A percentile compares a stretch with the other conserved stretches of the same genome.
Evolutionary conservation across 2,888 invertebrate species (phyloP).

Genomic region (Pelosia muscerda): DNA sequence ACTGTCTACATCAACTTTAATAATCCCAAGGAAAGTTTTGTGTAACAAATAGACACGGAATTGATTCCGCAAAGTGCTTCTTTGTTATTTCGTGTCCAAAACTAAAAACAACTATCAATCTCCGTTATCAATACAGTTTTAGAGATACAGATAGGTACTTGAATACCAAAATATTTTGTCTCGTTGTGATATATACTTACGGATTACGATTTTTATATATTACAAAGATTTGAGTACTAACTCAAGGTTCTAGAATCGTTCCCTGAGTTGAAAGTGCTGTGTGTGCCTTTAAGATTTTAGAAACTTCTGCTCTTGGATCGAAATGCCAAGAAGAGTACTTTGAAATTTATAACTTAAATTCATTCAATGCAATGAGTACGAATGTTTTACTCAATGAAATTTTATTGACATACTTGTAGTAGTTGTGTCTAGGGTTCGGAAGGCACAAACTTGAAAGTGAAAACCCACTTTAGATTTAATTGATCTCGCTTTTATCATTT

Average conservation of each 20-base stretch:
- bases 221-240: not conserved
- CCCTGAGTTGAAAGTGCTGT: too few relatives aligned
- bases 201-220: too few relatives aligned
- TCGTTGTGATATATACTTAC: too few relatives aligned
- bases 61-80: conserved; percentile 10
- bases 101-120: conserved; percentile 2
- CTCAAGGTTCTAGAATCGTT: not conserved
- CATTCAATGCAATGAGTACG: too few relatives aligned
- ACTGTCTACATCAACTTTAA: not conserved
- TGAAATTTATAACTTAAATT: too few relatives aligned
- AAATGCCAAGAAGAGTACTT: too few relatives aligned
- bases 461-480: not conserved
- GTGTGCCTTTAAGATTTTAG: too few relatives aligned
- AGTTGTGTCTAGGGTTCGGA: too few relatives aligned
- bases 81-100: not conserved
- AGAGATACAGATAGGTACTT: not conserved
- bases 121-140: not conserved
- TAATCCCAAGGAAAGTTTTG: not conserved
- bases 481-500: not conserved
- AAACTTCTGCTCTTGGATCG: too few relatives aligned
- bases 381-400: too few relatives aligned
- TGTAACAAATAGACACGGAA: not conserved
- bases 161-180: not conserved
- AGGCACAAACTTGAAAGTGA: too few relatives aligned
- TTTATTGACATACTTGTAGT: too few relatives aligned